Base-by-base conservation (phyloP, 2,113 vertebrate species). In the Anolis carolinensis region DNA sequence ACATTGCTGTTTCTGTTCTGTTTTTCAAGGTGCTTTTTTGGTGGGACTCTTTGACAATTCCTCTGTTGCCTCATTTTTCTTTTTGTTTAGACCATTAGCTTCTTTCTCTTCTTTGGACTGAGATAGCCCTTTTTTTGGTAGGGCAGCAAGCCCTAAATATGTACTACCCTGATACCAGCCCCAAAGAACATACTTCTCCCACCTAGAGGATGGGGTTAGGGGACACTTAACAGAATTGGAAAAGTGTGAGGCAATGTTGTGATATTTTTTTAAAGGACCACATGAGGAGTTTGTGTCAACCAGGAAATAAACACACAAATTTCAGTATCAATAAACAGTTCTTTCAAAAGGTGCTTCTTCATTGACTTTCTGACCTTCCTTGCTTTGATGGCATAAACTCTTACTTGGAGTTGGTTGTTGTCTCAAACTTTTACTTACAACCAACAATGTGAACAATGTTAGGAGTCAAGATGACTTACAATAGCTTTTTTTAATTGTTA, bases 271-370 rank as follows among this genome's bases (percentile, higher is more conserved):
- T 94, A 95, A 95, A 95, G 95, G 95, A 96, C 95, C 95, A 95
- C 89, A 93, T 0, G 0, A 89, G 93, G 83, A 89, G 94, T 91
- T 95, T 86, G 95, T 95, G 94, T 95, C 94, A 93, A 88, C 86
- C 1, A 27, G 71, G 90, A 89, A 89, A 82, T 93, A 92, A 70
- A 90, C 18, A 90, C 48, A 87, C 87, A 87, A 7, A 0, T 94
- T 88, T 88, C 88, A 68, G 85, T 96, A 94, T 95, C 93, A 97
- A 97, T 97, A 97, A 97, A 97, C 90, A 89, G 92, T 94, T 96
- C 90, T 97, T 95, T 94, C 81, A 83, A 94, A 93, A 92, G 87
- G 14, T 32, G 87, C 32, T 75, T 90, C 86, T 74, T 77, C 34
- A 75, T 39, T 75, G 75, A 88, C 87, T 94, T 65, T 2, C 91